phyloP scores from a whole-genome alignment of 2,888 invertebrate genomes.

The Serrognathus titanus region DNA sequence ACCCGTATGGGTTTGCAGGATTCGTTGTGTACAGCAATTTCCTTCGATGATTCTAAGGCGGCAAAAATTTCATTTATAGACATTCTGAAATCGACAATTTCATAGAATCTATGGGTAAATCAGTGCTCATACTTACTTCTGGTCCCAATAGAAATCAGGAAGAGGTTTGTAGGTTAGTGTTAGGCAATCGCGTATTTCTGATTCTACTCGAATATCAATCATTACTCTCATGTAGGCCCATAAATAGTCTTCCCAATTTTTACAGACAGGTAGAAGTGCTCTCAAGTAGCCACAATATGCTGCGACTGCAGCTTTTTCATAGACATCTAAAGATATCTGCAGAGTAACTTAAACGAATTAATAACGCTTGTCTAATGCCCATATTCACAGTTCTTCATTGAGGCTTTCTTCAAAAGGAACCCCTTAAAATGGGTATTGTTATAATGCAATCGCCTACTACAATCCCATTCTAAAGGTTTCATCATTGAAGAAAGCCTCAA shows the following conservation, averaged over 20 bases:
- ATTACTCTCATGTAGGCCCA: conserved; percentile 85
- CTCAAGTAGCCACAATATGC: conserved; percentile 80
- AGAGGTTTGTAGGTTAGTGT: conserved; percentile 54
- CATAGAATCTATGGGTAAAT: neutral
- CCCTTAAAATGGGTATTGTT: too few relatives aligned
- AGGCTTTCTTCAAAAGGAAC: too few relatives aligned
- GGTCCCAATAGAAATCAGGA: conserved; percentile 68
- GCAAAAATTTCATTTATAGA: conserved; percentile 66
- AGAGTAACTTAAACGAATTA: conserved; percentile 10
- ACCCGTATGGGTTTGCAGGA: conserved; percentile 66
- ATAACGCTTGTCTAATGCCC: too few relatives aligned
- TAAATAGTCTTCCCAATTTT: conserved; percentile 85
- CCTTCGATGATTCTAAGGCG: conserved; percentile 61
- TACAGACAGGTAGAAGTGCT: conserved; percentile 70
- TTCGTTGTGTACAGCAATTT: conserved; percentile 55
- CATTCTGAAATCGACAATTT: conserved; percentile 50
- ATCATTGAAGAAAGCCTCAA: too few relatives aligned
- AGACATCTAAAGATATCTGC: conserved; percentile 54
- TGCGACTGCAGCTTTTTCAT: conserved; percentile 69
- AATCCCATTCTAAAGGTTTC: too few relatives aligned
- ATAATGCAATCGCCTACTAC: too few relatives aligned
- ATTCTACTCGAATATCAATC: conserved; percentile 82
- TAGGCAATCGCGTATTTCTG: conserved; percentile 63
- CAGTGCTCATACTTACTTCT: conserved; percentile 40
- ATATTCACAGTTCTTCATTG: too few relatives aligned